Conservation (phyloP, 2,888 invertebrate genomes). For the Rhodophaea formosa region DNA sequence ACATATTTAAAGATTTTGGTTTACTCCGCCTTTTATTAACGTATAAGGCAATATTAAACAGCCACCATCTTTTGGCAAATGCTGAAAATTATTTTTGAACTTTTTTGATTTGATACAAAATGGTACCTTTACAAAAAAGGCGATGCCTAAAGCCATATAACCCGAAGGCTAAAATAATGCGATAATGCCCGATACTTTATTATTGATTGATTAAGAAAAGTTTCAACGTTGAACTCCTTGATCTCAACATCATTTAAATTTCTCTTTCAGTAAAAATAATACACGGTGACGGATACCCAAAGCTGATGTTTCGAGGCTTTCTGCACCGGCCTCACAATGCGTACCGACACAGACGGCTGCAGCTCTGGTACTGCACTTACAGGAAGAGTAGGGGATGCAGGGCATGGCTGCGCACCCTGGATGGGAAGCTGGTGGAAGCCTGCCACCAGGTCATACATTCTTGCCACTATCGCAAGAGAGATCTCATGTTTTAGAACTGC, state of each 20-base stretch:
- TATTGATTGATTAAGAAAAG: too few relatives aligned
- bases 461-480: slow-evolving; percentile 7
- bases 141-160: too few relatives aligned
- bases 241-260: background rate
- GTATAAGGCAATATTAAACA: too few relatives aligned
- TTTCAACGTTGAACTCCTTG: background rate
- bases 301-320: slow-evolving; percentile 45
- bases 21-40: too few relatives aligned
- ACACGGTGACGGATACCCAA: slow-evolving; percentile 42
- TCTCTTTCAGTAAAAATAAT: slow-evolving; percentile 22
- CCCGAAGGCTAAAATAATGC: too few relatives aligned
- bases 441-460: slow-evolving; percentile 17
- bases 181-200: too few relatives aligned
- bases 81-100: too few relatives aligned
- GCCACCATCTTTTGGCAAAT: too few relatives aligned
- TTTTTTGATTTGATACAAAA: too few relatives aligned
- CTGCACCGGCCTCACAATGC: slow-evolving; percentile 54
- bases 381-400: slow-evolving; percentile 34
- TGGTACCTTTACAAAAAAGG: too few relatives aligned
- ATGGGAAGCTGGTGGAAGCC: slow-evolving; percentile 28
- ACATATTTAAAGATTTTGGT: too few relatives aligned
- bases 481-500: background rate
- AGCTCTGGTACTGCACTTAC: slow-evolving; percentile 53
- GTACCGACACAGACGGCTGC: slow-evolving; percentile 41
- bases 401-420: slow-evolving; percentile 35